These are phyloP conservation scores for Tapirus terrestris DNA, from an alignment of 2,113 vertebrate species.

Conservation along the genomic window DNA sequence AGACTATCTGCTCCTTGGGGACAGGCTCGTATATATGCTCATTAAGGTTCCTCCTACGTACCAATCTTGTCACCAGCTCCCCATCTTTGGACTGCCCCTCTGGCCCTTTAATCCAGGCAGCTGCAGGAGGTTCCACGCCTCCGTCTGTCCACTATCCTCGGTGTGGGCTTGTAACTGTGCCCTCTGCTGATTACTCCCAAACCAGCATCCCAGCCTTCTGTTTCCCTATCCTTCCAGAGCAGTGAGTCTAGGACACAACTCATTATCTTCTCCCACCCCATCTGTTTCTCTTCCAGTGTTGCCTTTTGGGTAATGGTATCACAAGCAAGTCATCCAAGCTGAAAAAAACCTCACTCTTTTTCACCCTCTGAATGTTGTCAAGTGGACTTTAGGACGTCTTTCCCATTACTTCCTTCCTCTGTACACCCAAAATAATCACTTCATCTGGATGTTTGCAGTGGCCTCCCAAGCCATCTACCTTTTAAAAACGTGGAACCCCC, in stretches of 20 bases:
- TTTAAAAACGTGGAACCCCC: not conserved
- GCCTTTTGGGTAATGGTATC: not conserved
- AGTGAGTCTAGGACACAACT: not conserved
- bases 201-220: fast-evolving
- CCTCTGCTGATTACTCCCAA: not conserved
- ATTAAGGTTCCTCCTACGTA: fast-evolving
- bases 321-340: not conserved
- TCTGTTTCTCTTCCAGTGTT: not conserved
- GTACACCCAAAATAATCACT: fast-evolving
- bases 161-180: not conserved
- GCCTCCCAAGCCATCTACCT: not conserved
- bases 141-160: too few relatives aligned
- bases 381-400: not conserved
- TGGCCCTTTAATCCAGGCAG: not conserved
- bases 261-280: fast-evolving
- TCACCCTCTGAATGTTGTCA: not conserved
- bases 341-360: not conserved
- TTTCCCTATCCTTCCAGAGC: too few relatives aligned
- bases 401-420: not conserved
- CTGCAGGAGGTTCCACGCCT: not conserved
- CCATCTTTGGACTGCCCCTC: fast-evolving
- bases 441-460: not conserved
- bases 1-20: not conserved
- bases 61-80: not conserved
- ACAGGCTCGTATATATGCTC: not conserved